These are phyloP conservation scores for Platypus cylindrus DNA, from an alignment of 2,888 invertebrate genomes.

Conservation along the genomic window DNA sequence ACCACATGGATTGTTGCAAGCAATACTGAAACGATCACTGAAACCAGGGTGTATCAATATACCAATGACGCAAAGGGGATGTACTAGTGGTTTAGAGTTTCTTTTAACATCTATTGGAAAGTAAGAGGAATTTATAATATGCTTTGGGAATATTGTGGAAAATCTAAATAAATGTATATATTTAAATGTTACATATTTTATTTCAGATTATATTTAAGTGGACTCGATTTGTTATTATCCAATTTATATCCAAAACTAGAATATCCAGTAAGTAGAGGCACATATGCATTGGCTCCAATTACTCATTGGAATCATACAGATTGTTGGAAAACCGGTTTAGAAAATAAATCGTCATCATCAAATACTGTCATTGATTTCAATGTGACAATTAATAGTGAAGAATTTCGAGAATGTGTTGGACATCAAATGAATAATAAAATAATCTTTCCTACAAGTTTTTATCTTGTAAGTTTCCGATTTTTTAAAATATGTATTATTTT, in stretches of 20 bases:
- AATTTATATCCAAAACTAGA: slow-evolving; percentile 64
- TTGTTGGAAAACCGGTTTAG: slow-evolving; percentile 47
- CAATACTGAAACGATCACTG: slow-evolving; percentile 69
- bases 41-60: slow-evolving; percentile 58
- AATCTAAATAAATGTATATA: too few relatives aligned
- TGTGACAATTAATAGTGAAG: slow-evolving; percentile 40
- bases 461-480: slow-evolving; percentile 24
- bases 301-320: slow-evolving; percentile 84
- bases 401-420: slow-evolving; percentile 29
- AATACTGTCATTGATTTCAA: slow-evolving; percentile 29
- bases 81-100: slow-evolving; percentile 49
- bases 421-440: slow-evolving; percentile 30
- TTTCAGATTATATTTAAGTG: slow-evolving; percentile 62
- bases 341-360: slow-evolving; percentile 28
- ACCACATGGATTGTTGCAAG: slow-evolving; percentile 79
- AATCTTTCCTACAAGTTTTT: slow-evolving; percentile 27
- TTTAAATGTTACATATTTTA: too few relatives aligned
- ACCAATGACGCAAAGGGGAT: slow-evolving; percentile 59
- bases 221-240: slow-evolving; percentile 62
- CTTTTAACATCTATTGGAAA: slow-evolving; percentile 52
- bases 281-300: slow-evolving; percentile 70
- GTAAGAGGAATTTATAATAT: slow-evolving; percentile 30
- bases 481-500: too few relatives aligned
- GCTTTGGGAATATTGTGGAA: too few relatives aligned
- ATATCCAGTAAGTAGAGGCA: slow-evolving; percentile 78